Evolutionary conservation across 2,113 vertebrate species (phyloP).

Genomic region (Forbesichthys agassizii): DNA sequence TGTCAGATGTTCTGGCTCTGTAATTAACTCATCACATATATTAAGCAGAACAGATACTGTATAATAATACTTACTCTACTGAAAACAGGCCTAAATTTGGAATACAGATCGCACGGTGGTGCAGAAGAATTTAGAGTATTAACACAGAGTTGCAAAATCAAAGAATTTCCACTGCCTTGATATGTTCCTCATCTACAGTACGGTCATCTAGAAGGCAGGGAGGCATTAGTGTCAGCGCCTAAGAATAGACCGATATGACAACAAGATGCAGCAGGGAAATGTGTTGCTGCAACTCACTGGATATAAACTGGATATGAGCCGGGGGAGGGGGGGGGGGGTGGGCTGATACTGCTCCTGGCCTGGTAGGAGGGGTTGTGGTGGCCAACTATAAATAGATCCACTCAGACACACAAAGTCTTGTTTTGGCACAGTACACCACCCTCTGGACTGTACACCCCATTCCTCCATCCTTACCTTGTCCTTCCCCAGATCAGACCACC

Average conservation of each 20-base stretch:
- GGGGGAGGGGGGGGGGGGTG: constrained; percentile 12
- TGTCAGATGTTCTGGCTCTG: not conserved
- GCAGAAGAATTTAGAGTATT: not conserved
- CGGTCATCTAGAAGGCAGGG: constrained; percentile 10
- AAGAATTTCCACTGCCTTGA: not conserved
- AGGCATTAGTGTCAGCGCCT: not conserved
- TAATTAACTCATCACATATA: too few relatives aligned
- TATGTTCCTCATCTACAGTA: not conserved
- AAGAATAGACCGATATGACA: constrained; percentile 51
- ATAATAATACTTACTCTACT: too few relatives aligned
- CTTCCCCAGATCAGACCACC: constrained; percentile 63
- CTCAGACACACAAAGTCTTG: constrained; percentile 69
- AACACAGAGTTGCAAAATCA: not conserved
- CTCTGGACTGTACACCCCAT: not conserved
- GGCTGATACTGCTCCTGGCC: constrained; percentile 58
- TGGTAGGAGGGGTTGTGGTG: constrained; percentile 65
- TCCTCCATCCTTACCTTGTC: constrained; percentile 58
- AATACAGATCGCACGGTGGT: not conserved
- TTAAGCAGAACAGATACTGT: too few relatives aligned
- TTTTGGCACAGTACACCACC: constrained; percentile 44
- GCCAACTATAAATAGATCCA: constrained; percentile 70
- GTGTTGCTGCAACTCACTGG: constrained; percentile 48
- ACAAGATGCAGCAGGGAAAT: constrained; percentile 51
- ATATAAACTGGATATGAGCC: constrained; percentile 55
- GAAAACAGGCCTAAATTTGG: too few relatives aligned